Evolutionary conservation across 2,113 vertebrate species (phyloP).

Genomic region (Heliornis fulica): DNA sequence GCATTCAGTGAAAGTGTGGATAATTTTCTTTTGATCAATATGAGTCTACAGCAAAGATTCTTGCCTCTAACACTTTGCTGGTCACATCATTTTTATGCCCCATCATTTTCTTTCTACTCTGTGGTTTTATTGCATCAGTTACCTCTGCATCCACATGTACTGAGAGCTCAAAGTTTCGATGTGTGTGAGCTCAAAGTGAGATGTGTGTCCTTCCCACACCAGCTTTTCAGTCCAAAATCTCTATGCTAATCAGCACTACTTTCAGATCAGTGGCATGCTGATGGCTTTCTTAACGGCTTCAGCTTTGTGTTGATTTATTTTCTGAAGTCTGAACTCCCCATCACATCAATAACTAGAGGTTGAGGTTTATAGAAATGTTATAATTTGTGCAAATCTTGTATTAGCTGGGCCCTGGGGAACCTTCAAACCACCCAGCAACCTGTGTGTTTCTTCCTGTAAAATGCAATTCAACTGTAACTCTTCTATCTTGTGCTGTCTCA

Average conservation of each 20-base stretch:
- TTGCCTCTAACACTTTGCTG: neutral
- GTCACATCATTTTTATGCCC: neutral
- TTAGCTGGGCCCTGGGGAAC: neutral
- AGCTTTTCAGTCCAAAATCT: neutral
- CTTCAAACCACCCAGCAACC: neutral
- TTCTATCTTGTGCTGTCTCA: neutral
- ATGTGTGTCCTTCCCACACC: neutral
- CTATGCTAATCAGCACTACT: neutral
- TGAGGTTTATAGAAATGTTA: slow-evolving; percentile 10
- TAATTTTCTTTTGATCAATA: neutral
- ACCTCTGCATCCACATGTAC: neutral
- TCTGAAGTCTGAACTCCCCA: neutral
- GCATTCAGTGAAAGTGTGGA: neutral
- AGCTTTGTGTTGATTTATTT: neutral
- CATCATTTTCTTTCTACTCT: neutral
- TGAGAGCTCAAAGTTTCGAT: neutral
- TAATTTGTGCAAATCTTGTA: slow-evolving; percentile 3
- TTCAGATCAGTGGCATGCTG: neutral
- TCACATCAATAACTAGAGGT: neutral
- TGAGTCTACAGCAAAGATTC: neutral
- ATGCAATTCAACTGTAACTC: slow-evolving; percentile 3
- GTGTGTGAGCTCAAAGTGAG: too few relatives aligned
- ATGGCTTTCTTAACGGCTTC: neutral
- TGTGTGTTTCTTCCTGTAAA: neutral
- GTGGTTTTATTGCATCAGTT: neutral